phyloP scores from a whole-genome alignment of 2,888 invertebrate genomes.

The Heterodera filipjevi region DNA sequence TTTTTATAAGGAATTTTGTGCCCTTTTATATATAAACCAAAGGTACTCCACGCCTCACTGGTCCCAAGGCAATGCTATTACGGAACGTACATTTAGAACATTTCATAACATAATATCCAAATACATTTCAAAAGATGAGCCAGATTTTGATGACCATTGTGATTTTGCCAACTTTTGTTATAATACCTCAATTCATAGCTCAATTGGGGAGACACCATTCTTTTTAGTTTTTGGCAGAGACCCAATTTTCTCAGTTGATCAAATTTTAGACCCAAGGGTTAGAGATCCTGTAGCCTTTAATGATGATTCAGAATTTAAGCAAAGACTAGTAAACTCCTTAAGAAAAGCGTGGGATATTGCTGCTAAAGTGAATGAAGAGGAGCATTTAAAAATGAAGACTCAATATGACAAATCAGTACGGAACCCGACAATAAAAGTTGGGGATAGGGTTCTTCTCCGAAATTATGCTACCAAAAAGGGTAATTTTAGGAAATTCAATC shows the following conservation, averaged over 20 bases:
- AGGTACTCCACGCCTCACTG: conserved; percentile 41
- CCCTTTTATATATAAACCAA: conserved; percentile 9
- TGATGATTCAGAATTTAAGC: conserved; percentile 18
- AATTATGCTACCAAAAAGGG: conserved; percentile 1
- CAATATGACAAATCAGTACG: conserved; percentile 31
- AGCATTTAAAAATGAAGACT: background rate
- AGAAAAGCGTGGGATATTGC: conserved; percentile 32
- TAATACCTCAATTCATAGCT: conserved; percentile 37
- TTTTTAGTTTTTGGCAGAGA: conserved; percentile 39
- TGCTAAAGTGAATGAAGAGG: background rate
- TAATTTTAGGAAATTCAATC: conserved; percentile 9
- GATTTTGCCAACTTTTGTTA: conserved; percentile 32
- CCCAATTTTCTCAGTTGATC: conserved; percentile 33
- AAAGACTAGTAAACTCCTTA: conserved; percentile 10
- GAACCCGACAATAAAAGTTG: background rate
- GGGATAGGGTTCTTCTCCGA: conserved; percentile 27
- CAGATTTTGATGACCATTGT: conserved; percentile 34
- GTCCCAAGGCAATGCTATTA: conserved; percentile 47
- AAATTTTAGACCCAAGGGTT: conserved; percentile 28
- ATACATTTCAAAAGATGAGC: conserved; percentile 25
- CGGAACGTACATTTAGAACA: conserved; percentile 45
- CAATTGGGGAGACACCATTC: conserved; percentile 38
- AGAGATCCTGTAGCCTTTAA: background rate
- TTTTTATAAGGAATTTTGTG: conserved; percentile 34
- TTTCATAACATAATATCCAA: conserved; percentile 36